Evolutionary conservation across 2,888 invertebrate species (phyloP).

Genomic region (Rhagonycha fulva): DNA sequence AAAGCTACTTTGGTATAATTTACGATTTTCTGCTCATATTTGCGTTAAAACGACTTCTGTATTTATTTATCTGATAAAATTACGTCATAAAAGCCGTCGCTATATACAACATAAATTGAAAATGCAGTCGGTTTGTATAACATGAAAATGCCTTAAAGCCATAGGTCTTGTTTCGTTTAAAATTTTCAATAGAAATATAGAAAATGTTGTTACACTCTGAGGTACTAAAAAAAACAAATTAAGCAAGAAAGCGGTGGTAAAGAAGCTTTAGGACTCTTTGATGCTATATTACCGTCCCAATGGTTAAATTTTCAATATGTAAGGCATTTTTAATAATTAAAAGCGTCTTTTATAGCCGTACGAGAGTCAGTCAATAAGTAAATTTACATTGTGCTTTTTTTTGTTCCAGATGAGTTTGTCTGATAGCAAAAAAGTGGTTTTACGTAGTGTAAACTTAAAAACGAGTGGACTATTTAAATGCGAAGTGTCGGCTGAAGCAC

Average conservation of each 20-base stretch:
- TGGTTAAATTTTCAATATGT: background rate
- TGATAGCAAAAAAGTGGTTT: constrained; percentile 67
- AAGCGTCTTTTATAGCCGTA: background rate
- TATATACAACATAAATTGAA: background rate
- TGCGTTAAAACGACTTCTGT: background rate
- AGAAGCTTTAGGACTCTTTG: background rate
- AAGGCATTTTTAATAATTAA: background rate
- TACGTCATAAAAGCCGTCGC: background rate
- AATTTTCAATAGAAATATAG: background rate
- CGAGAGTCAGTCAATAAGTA: background rate
- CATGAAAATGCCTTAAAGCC: background rate
- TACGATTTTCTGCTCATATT: background rate
- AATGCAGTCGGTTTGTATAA: background rate
- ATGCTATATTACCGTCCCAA: background rate
- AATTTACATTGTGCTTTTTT: background rate
- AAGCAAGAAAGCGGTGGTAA: background rate
- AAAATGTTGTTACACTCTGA: background rate
- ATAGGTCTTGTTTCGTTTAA: background rate
- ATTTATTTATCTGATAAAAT: background rate
- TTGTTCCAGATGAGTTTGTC: constrained; percentile 67
- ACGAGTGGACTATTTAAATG: constrained; percentile 75
- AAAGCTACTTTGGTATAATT: background rate
- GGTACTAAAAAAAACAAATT: background rate
- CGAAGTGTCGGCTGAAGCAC: constrained; percentile 80
- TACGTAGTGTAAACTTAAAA: constrained; percentile 70